Base-by-base conservation (phyloP, 2,797 vertebrate genomes). In the Lacerta viridis region DNA sequence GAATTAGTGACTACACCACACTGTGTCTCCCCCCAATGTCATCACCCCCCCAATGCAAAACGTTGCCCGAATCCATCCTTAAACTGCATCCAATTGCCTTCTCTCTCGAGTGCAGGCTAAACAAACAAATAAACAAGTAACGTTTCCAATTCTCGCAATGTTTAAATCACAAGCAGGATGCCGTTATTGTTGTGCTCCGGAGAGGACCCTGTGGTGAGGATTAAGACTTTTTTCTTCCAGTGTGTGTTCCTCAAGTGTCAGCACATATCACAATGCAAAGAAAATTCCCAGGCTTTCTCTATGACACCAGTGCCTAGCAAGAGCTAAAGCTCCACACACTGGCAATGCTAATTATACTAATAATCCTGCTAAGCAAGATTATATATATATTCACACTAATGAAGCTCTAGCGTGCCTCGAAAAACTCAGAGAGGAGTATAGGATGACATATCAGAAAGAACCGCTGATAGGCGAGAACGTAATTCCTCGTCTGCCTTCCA, bases 291-390 rank as follows among this genome's bases (percentile, higher is more conserved):
- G 68, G 59, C 18, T 89, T 90, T 27, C 80, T 4, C 85, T 89
- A 76, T 92, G 91, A 85, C 18, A 84, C 61, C 61, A 75, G 74
- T 88, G 75, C 66, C 84, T 87, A 95, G 83, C 0, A 0, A 90
- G 64, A 94, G 92, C 83, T 93, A 93, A 92, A 94, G 71, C 75
- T 92, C 17, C 72, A 78, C 68, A 94, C 55, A 92, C 68, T 76
- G 90, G 88, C 85, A 93, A 94, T 87, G 86, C 78, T 95, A 95
- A 95, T 97, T 93, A 93, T 79, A 93, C 90, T 86, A 92, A 89
- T 93, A 96, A 95, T 94, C 87, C 82, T 72, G 79, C 82, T 88
- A 92, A 91, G 59, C 39, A 90, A 29, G 61, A 91, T 92, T 50
- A 91, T 91, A 90, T 84, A 91, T 92, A 92, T 93, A 94, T 90